Base-by-base conservation (phyloP, 2,113 vertebrate genomes). In the Spea multiplicata region DNA sequence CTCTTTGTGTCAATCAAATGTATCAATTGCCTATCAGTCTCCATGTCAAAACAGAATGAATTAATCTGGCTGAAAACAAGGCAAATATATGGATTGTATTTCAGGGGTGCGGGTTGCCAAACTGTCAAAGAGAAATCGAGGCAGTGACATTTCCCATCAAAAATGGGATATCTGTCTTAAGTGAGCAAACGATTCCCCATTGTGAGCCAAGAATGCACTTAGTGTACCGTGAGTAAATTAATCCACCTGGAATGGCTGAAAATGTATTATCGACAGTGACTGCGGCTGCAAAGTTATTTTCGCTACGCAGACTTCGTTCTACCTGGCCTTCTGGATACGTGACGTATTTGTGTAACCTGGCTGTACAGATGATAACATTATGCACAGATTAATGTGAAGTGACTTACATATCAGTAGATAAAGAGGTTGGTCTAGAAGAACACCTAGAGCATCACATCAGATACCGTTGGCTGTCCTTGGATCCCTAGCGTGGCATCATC, bases 141-240 rank as follows among this genome's bases (percentile, higher is more conserved):
- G 90, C 89, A 89, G 84, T 91, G 91, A 93, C 91, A 94, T 91
- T 95, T 94, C 90, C 93, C 79, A 77, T 94, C 91, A 93, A 93
- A 97, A 98, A 95, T 94, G 92, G 92, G 92, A 92, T 96, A 93
- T 92, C 91, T 96, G 94, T 94, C 94, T 94, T 93, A 91, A 92
- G 90, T 86, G 85, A 90, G 90, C 85, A 90, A 92, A 92, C 89
- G 83, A 92, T 90, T 91, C 88, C 86, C 86, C 81, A 84, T 85
- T 90, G 89, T n/a, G 83, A 97, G 95, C 94, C 96, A 97, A 97
- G 95, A 97, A 98, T 94, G 95, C 95, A 98, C 93, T 98, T 96
- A 96, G 91, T 91, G 92, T 88, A 91, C 91, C 86, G 47, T 90
- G 88, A 92, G 94, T 91, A 95, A 95, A 95, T 95, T 93, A 97